These are phyloP conservation scores for Eurystomus gularis DNA, from an alignment of 2,113 vertebrate genomes.

Conservation along the genomic window DNA sequence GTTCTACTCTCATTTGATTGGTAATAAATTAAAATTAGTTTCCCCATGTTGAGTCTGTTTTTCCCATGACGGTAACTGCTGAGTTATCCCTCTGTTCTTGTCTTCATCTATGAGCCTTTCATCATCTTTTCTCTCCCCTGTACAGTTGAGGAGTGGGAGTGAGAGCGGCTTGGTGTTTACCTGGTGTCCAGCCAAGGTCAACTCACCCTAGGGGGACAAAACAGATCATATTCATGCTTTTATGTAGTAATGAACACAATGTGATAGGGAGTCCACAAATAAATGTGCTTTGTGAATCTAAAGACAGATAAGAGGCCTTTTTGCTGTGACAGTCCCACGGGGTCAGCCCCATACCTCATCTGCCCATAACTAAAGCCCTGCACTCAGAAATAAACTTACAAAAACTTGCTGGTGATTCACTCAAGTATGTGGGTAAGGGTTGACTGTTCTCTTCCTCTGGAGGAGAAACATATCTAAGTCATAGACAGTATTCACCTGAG, in stretches of 20 bases:
- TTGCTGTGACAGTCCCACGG: not conserved
- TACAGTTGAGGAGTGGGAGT: not conserved
- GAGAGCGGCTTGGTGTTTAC: not conserved
- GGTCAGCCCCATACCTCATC: not conserved
- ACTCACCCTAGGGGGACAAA: fast-evolving
- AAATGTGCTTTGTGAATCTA: not conserved
- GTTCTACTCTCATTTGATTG: not conserved
- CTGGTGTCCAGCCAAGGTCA: not conserved
- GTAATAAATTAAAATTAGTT: not conserved
- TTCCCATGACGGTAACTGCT: too few species aligned
- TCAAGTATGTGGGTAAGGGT: not conserved
- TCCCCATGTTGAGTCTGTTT: not conserved
- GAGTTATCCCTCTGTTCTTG: too few species aligned
- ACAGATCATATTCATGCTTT: not conserved
- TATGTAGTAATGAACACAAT: not conserved
- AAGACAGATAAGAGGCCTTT: not conserved
- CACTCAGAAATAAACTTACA: not conserved
- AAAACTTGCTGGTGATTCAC: not conserved
- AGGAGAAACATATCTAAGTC: not conserved
- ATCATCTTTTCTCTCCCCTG: not conserved
- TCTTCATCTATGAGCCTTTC: not conserved
- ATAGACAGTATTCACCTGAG: not conserved
- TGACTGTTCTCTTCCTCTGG: not conserved
- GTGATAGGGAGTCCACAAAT: not conserved
- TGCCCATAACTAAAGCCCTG: not conserved